A percentile compares a stretch with the other conserved stretches of the same genome.
These are phyloP conservation scores for Luscinia megarhynchos DNA, from an alignment of 2,797 vertebrate genomes.

Conservation along the genomic window DNA sequence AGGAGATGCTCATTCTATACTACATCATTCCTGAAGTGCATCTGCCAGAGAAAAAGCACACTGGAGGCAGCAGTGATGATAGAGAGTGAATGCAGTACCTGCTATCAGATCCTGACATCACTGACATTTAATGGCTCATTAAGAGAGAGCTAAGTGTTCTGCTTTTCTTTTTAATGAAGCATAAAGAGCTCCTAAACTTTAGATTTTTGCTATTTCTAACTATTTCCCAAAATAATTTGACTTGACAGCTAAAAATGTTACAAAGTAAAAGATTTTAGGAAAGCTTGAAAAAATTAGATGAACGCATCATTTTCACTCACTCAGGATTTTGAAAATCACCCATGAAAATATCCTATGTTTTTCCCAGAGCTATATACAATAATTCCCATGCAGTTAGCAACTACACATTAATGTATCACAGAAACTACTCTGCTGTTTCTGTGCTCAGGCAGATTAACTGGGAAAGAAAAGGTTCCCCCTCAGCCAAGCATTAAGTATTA, in stretches of 20 bases:
- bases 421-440: not conserved
- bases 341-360: not conserved
- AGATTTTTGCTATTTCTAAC: not conserved
- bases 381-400: not conserved
- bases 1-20: not conserved
- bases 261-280: not conserved
- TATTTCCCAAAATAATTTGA: not conserved
- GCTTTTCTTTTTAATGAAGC: not conserved
- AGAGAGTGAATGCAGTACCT: rapidly evolving
- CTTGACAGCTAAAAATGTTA: not conserved
- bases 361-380: not conserved
- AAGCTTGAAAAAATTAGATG: not conserved
- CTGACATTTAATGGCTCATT: not conserved
- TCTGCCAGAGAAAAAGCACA: not conserved
- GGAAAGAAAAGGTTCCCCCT: not conserved
- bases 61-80: not conserved
- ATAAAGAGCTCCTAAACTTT: not conserved
- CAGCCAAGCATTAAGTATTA: not conserved
- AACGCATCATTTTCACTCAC: rapidly evolving
- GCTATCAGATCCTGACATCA: not conserved
- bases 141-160: not conserved
- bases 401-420: not conserved
- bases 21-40: not conserved
- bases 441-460: not conserved
- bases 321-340: not conserved